phyloP scores from a whole-genome alignment of 2,797 vertebrate genomes.

The Menidia menidia region DNA sequence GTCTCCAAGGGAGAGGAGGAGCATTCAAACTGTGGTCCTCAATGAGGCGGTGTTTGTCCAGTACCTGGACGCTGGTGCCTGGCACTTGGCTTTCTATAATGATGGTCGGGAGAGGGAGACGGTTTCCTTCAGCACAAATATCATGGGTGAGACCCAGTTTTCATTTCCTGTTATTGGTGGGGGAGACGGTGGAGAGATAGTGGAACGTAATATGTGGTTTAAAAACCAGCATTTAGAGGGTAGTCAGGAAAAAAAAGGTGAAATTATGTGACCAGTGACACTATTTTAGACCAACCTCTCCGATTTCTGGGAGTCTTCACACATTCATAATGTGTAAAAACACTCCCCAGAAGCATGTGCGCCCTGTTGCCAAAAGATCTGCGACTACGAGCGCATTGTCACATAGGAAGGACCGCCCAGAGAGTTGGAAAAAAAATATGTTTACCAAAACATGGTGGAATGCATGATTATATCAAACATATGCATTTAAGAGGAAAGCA shows the following conservation, averaged over 20 bases:
- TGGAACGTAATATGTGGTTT: conserved; percentile 23
- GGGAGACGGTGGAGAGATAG: not conserved
- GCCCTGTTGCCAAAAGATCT: conserved; percentile 28
- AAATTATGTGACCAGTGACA: conserved; percentile 16
- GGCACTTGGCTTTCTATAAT: conserved; percentile 99
- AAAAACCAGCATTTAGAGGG: conserved; percentile 20
- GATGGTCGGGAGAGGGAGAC: conserved; percentile 95
- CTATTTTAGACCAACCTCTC: conserved; percentile 14
- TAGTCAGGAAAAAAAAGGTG: not conserved
- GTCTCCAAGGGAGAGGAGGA: conserved; percentile 92
- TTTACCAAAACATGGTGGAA: conserved; percentile 38
- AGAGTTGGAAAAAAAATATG: conserved; percentile 23
- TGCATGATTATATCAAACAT: conserved; percentile 2
- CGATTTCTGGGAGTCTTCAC: conserved; percentile 33
- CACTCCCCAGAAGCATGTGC: conserved; percentile 32
- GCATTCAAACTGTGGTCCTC: conserved; percentile 95
- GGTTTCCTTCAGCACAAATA: conserved; percentile 93
- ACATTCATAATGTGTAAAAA: conserved; percentile 46
- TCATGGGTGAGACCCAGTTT: conserved; percentile 87
- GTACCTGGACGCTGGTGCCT: conserved; percentile 93
- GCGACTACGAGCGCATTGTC: conserved; percentile 30
- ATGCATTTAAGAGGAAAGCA: conserved; percentile 27
- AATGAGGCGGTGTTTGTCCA: conserved; percentile 98
- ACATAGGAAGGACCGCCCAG: conserved; percentile 30
- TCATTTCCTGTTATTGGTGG: not conserved